These are phyloP conservation scores for Acleris sparsana DNA, from an alignment of 2,888 invertebrate genomes.

Conservation along the genomic window DNA sequence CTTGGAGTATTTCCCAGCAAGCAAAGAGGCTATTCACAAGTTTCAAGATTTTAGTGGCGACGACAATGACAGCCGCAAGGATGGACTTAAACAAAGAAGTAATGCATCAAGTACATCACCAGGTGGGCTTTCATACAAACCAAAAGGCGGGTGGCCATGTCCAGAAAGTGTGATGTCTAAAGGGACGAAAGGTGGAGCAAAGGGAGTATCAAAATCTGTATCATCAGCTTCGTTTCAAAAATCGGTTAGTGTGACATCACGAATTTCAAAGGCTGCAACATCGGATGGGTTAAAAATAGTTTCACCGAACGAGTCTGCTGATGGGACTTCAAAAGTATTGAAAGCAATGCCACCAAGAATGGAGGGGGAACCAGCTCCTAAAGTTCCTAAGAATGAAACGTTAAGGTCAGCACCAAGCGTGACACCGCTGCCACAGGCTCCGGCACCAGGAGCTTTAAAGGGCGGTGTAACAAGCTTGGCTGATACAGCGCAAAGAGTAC, in stretches of 20 bases:
- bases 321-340: no score
- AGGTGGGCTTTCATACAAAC: no score
- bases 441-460: not conserved
- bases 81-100: not conserved
- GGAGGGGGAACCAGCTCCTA: not conserved
- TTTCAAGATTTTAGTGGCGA: slow-evolving; percentile 38
- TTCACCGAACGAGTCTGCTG: no score
- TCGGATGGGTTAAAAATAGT: no score
- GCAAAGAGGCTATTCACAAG: slow-evolving; percentile 53
- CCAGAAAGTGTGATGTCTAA: no score
- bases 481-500: no score
- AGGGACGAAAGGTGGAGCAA: no score
- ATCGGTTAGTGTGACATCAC: not conserved
- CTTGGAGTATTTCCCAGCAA: slow-evolving; percentile 62
- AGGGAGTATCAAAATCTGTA: not conserved
- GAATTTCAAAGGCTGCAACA: not conserved
- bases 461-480: not conserved
- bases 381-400: not conserved
- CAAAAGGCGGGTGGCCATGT: not conserved
- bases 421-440: not conserved
- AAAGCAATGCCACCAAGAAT: no score
- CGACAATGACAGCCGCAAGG: slow-evolving; percentile 18
- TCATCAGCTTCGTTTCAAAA: not conserved
- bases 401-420: not conserved
- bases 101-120: not conserved